Evolutionary conservation across 2,888 invertebrate species (phyloP).

Genomic region (Oegoconia quadripuncta): DNA sequence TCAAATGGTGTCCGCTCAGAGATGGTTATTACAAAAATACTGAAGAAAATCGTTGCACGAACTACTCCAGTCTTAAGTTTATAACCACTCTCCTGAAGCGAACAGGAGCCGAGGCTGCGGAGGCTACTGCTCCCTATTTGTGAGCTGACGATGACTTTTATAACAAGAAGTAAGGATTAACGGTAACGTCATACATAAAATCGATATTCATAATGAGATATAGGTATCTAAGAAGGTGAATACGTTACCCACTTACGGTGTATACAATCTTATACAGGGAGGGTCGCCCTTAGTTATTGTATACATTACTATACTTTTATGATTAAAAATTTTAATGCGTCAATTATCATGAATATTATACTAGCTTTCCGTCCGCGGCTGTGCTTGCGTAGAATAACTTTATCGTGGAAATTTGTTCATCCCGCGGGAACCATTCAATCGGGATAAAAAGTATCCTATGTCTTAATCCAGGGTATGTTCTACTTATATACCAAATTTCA

Average conservation of each 20-base stretch:
- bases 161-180: slow-evolving; percentile 57
- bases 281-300: slow-evolving; percentile 2
- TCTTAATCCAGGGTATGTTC: too few relatives aligned
- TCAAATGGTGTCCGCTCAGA: slow-evolving; percentile 47
- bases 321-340: too few relatives aligned
- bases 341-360: background rate
- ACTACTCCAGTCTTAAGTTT: slow-evolving; percentile 76
- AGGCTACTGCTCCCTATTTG: slow-evolving; percentile 61
- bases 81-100: slow-evolving; percentile 63
- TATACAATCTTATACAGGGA: slow-evolving; percentile 6
- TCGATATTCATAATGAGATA: slow-evolving; percentile 77
- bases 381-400: too few relatives aligned
- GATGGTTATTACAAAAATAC: slow-evolving; percentile 72
- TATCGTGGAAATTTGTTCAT: too few relatives aligned
- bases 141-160: slow-evolving; percentile 46
- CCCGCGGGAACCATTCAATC: too few relatives aligned
- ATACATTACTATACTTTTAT: background rate
- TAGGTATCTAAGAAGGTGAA: slow-evolving; percentile 62
- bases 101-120: slow-evolving; percentile 61
- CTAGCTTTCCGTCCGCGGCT: too few relatives aligned
- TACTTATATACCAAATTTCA: too few relatives aligned
- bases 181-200: slow-evolving; percentile 51
- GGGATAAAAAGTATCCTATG: too few relatives aligned
- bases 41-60: slow-evolving; percentile 78
- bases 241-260: slow-evolving; percentile 30